Conservation (phyloP, 2,797 vertebrate genomes). For the Enteromius paludinosus region DNA sequence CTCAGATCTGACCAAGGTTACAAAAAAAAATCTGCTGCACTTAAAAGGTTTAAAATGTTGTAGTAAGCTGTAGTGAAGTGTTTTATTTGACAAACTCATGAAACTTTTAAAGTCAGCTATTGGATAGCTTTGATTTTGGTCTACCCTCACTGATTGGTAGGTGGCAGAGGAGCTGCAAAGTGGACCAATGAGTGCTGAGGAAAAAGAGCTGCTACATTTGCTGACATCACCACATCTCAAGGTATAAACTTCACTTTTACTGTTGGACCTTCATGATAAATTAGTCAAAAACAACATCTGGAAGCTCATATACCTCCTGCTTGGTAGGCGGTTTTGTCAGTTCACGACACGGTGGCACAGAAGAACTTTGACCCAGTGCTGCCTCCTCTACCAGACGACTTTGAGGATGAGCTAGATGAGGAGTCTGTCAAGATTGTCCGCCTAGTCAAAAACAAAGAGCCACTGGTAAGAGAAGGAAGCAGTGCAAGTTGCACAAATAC, state of each 20-base stretch:
- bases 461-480: slow-evolving; percentile 80
- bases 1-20: too few relatives aligned
- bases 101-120: background rate
- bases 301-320: background rate
- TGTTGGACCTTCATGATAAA: background rate
- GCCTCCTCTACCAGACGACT: slow-evolving; percentile 90
- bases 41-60: background rate
- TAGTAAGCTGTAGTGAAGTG: background rate
- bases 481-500: background rate
- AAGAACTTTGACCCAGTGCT: slow-evolving; percentile 96
- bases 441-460: slow-evolving; percentile 96
- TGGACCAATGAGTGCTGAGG: slow-evolving; percentile 86
- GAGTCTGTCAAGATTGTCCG: slow-evolving; percentile 96
- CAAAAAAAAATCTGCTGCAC: too few relatives aligned
- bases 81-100: background rate
- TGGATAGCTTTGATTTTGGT: slow-evolving; percentile 4
- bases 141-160: slow-evolving; percentile 70
- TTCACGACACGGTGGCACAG: slow-evolving; percentile 94
- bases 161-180: slow-evolving; percentile 94
- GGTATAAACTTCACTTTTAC: slow-evolving; percentile 71
- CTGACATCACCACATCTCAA: slow-evolving; percentile 91
- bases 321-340: slow-evolving; percentile 88
- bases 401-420: slow-evolving; percentile 92
- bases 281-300: background rate
- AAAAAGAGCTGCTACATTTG: slow-evolving; percentile 90